phyloP scores from a whole-genome alignment of 2,888 invertebrate species.

The Trachelus tabidus region DNA sequence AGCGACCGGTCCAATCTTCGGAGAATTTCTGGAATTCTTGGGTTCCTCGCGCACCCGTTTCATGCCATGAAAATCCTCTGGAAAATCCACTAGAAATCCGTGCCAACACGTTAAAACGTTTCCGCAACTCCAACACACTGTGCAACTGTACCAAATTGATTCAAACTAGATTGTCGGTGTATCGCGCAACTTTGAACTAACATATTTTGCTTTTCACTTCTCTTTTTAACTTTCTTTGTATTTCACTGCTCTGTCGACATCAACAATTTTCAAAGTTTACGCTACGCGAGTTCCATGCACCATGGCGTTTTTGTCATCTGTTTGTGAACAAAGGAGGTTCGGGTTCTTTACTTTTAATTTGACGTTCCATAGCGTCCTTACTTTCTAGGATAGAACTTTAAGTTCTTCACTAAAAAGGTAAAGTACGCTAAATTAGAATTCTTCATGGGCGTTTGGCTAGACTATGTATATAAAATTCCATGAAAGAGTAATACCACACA shows the following conservation, averaged over 20 bases:
- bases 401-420: not conserved
- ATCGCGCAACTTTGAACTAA: not conserved
- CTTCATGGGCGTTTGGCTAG: constrained; percentile 35
- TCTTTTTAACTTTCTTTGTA: not conserved
- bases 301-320: not conserved
- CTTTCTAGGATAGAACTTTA: not conserved
- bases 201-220: not conserved
- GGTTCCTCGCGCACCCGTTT: constrained; percentile 40
- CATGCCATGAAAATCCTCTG: constrained; percentile 44
- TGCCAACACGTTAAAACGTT: constrained; percentile 29
- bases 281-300: not conserved
- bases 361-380: not conserved
- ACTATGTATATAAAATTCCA: constrained; percentile 35
- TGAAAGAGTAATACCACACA: constrained; percentile 27
- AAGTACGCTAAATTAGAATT: constrained; percentile 39
- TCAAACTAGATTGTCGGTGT: not conserved
- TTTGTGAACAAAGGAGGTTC: not conserved
- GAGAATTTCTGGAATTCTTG: constrained; percentile 55
- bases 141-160: not conserved
- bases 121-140: constrained; percentile 35
- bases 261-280: not conserved
- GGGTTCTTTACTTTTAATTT: not conserved
- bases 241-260: not conserved
- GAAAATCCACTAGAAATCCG: not conserved
- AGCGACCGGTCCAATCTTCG: constrained; percentile 50